Evolutionary conservation across 1,140 invertebrate species (phyloP).

Genomic region (Spodoptera frugiperda): DNA sequence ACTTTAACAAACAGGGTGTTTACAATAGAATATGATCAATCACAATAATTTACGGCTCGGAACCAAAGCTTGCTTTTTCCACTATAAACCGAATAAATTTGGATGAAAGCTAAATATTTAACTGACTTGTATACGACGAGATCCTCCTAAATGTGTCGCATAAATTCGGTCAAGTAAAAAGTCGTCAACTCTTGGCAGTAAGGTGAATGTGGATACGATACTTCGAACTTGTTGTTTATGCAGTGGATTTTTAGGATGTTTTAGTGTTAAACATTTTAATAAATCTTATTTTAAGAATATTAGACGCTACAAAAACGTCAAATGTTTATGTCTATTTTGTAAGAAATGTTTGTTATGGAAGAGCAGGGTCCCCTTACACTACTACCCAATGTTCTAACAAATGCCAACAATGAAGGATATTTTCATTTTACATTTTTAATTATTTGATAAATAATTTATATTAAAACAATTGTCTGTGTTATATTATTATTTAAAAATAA

Average conservation of each 20-base stretch:
- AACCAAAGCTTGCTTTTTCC: conserved; percentile 77
- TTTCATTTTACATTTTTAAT: too few species aligned
- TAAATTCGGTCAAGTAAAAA: conserved; percentile 83
- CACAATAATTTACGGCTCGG: conserved; percentile 74
- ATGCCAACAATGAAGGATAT: too few species aligned
- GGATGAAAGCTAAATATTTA: conserved; percentile 82
- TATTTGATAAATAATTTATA: too few species aligned
- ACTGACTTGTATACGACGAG: conserved; percentile 80
- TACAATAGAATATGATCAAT: conserved; percentile 72
- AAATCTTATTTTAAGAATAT: too few species aligned
- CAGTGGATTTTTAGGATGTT: background rate
- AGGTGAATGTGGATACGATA: conserved; percentile 62
- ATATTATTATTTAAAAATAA: too few species aligned
- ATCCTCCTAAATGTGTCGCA: conserved; percentile 83
- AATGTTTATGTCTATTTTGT: too few species aligned
- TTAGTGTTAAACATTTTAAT: background rate
- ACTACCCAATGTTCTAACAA: too few species aligned
- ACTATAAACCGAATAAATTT: conserved; percentile 82
- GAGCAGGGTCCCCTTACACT: too few species aligned
- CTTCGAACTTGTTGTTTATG: background rate
- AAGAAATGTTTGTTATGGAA: too few species aligned
- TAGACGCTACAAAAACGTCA: too few species aligned
- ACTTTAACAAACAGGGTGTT: conserved; percentile 30
- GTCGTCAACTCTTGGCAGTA: conserved; percentile 74
- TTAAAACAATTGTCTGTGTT: too few species aligned